phyloP scores from a whole-genome alignment of 2,797 vertebrate species.

The Hyperoplus immaculatus region DNA sequence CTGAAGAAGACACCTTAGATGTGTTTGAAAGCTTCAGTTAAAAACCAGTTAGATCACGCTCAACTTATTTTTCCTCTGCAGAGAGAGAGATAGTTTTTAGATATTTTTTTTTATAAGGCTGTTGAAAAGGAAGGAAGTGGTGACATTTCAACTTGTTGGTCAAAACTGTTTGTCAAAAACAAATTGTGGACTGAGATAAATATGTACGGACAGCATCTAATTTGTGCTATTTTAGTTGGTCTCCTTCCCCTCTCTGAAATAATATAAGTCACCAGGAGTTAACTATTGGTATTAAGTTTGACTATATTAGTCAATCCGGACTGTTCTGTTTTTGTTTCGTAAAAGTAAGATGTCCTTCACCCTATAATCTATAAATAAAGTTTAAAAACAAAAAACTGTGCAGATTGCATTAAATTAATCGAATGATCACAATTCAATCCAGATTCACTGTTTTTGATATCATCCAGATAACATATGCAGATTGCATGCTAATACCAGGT shows the following conservation, averaged over 20 bases:
- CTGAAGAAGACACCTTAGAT: background rate
- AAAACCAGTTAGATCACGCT: background rate
- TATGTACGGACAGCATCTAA: too few species aligned
- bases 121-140: background rate
- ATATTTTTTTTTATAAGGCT: background rate
- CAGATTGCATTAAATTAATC: background rate
- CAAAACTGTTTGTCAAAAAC: too few species aligned
- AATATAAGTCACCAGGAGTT: too few species aligned
- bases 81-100: background rate
- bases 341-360: too few species aligned
- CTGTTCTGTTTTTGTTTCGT: too few species aligned
- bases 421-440: too few species aligned
- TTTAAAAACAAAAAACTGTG: background rate
- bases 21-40: background rate
- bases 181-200: too few species aligned
- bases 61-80: too few species aligned
- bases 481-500: slow-evolving; percentile 21
- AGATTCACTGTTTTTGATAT: background rate
- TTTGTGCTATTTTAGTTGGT: too few species aligned
- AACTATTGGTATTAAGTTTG: too few species aligned
- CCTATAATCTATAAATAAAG: background rate
- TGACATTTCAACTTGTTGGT: background rate
- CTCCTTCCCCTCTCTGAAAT: too few species aligned
- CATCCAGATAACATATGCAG: background rate
- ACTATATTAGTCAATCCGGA: too few species aligned